These are phyloP conservation scores for Leptinotarsa rubiginosa DNA, from an alignment of 2,888 invertebrate genomes.

Conservation along the genomic window DNA sequence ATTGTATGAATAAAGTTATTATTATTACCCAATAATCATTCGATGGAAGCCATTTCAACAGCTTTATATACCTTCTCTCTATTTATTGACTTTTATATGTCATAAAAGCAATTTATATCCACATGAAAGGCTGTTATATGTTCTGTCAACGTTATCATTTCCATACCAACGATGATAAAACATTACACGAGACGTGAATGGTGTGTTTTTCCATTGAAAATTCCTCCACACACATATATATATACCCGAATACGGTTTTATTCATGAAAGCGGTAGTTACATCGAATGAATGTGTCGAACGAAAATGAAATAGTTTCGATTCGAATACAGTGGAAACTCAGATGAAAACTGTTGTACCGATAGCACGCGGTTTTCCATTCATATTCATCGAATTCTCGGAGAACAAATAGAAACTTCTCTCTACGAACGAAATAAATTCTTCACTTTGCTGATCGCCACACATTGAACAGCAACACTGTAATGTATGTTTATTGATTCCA, in stretches of 20 bases:
- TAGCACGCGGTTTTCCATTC: background rate
- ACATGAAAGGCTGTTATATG: too few relatives aligned
- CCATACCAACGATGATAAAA: background rate
- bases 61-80: too few relatives aligned
- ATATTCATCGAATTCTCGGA: background rate
- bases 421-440: too few relatives aligned
- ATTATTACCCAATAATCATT: too few relatives aligned
- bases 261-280: conserved; percentile 4
- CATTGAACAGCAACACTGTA: too few relatives aligned
- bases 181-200: background rate
- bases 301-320: background rate
- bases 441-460: too few relatives aligned
- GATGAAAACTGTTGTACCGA: background rate
- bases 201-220: background rate
- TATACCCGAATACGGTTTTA: too few relatives aligned
- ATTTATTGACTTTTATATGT: too few relatives aligned
- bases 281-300: background rate
- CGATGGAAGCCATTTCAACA: too few relatives aligned
- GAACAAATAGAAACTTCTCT: background rate
- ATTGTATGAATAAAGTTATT: too few relatives aligned
- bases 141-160: background rate
- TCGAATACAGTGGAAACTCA: background rate
- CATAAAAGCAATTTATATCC: too few relatives aligned
- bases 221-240: background rate
- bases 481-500: too few relatives aligned